Evolutionary conservation across 2,888 invertebrate genomes (phyloP).

Genomic region (Xiphydria camelus): DNA sequence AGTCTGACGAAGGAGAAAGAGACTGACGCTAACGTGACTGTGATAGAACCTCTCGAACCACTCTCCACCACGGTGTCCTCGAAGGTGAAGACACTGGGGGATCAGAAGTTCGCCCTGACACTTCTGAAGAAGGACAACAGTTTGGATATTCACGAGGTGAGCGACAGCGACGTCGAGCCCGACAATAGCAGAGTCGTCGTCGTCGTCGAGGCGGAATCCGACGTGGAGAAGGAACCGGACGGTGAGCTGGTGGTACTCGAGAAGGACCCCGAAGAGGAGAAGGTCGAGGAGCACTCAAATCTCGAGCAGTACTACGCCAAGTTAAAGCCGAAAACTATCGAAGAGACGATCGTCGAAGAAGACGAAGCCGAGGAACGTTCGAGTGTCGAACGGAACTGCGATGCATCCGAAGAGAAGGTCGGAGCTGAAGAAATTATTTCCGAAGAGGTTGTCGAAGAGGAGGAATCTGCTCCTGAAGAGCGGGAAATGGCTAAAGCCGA

Average conservation of each 20-base stretch:
- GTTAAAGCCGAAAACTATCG: background rate
- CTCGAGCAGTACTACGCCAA: constrained; percentile 32
- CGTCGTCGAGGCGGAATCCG: constrained; percentile 69
- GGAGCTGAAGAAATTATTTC: constrained; percentile 24
- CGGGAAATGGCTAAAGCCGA: constrained; percentile 52
- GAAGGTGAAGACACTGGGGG: constrained; percentile 30
- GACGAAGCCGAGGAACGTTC: constrained; percentile 7
- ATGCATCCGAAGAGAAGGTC: constrained; percentile 10
- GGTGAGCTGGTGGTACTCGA: constrained; percentile 54
- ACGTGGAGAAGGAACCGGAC: constrained; percentile 65
- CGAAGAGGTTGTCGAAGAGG: constrained; percentile 34
- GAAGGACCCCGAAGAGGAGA: constrained; percentile 22
- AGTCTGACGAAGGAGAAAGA: constrained; percentile 2
- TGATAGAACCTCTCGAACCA: constrained; percentile 38
- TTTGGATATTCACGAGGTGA: constrained; percentile 48
- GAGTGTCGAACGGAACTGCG: background rate
- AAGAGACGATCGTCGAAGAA: background rate
- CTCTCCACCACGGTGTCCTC: constrained; percentile 28
- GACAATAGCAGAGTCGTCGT: constrained; percentile 52
- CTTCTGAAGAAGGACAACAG: constrained; percentile 25
- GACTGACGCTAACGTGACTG: constrained; percentile 30
- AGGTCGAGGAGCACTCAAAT: constrained; percentile 52
- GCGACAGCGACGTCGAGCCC: constrained; percentile 44
- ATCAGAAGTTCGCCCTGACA: constrained; percentile 25
- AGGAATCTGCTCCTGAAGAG: constrained; percentile 41